Evolutionary conservation across 2,888 invertebrate species (phyloP), one percentile per base, ranked within the genome.

Genomic region (Pocota personata): DNA sequence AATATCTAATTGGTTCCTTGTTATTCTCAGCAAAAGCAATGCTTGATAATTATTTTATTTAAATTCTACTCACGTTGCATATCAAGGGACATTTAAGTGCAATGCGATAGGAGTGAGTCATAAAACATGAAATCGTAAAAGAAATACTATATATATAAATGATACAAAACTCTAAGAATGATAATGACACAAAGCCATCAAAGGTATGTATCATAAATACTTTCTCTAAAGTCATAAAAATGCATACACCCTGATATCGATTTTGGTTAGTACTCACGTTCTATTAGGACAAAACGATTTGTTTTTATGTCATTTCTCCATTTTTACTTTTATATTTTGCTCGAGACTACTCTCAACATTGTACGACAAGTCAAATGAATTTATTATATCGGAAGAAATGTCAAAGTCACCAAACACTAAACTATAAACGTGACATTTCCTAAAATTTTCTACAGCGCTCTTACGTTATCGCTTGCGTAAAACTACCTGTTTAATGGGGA

Each of bases 111-210:
- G 40, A 30, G 5, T 32, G 21, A 14, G 21, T 19, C 32, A 35
- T 58, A 71, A 71, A 71, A 57, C 37, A 21, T 30, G 8, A 57
- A 55, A 32, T 57, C 71, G 32, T 32, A 14, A 71, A 69, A n/a
- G n/a, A n/a, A n/a, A 32, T 27, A n/a, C 19, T 10, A 12, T n/a
- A 24, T 50, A 52, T 27, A 8, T 19, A 27, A 24, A 12, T 16
- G 30, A 12, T 3, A 19, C 5, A 8, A n/a, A 14, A 32, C 19
- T 50, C 2, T 0, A n/a, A 50, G 21, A 43, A 50, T 35, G 30
- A 57, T 57, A 69, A 57, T 69, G 57, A 57, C 58, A 32, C 5
- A 7, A 21, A 46, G 30, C 3, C 40, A 46, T 43, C 27, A 55
- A 55, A 27, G 3, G 7, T 8, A 7, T 24, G 24, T 24, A n/a